These are phyloP conservation scores for Pteronura brasiliensis DNA, from an alignment of 2,113 vertebrate species.

Conservation along the genomic window DNA sequence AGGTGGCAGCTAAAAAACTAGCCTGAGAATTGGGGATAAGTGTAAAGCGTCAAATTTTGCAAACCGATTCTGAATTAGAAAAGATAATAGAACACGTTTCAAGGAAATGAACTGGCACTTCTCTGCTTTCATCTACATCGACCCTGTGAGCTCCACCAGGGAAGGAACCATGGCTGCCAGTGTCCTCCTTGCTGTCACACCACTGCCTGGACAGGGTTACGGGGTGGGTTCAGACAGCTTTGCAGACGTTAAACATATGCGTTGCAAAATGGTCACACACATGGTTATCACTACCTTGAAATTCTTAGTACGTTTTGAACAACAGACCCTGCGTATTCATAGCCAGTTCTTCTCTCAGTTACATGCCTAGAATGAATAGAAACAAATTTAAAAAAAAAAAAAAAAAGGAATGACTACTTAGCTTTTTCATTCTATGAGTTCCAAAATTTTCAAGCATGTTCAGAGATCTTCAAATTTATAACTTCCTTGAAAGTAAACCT, in stretches of 20 bases:
- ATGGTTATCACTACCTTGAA: not conserved
- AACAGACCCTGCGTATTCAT: not conserved
- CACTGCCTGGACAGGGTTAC: fast-evolving
- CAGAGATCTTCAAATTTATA: not conserved
- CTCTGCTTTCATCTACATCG: not conserved
- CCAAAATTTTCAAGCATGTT: not conserved
- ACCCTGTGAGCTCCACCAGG: not conserved
- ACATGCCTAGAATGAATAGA: not conserved
- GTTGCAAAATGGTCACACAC: not conserved
- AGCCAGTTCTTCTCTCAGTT: not conserved
- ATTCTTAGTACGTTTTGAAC: not conserved
- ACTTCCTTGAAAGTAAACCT: not conserved
- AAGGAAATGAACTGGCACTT: not conserved
- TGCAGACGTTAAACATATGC: fast-evolving
- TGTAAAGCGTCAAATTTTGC: not conserved
- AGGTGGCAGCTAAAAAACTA: not conserved
- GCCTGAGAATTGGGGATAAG: not conserved
- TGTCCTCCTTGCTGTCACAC: fast-evolving
- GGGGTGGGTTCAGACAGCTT: not conserved
- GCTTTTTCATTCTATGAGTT: not conserved
- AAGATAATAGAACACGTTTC: not conserved
- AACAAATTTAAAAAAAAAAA: not conserved
- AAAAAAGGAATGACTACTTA: not conserved
- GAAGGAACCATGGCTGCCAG: not conserved
- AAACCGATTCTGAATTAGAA: not conserved